Base-by-base conservation (phyloP, 2,797 vertebrate genomes). In the Acipenser transmontanus region DNA sequence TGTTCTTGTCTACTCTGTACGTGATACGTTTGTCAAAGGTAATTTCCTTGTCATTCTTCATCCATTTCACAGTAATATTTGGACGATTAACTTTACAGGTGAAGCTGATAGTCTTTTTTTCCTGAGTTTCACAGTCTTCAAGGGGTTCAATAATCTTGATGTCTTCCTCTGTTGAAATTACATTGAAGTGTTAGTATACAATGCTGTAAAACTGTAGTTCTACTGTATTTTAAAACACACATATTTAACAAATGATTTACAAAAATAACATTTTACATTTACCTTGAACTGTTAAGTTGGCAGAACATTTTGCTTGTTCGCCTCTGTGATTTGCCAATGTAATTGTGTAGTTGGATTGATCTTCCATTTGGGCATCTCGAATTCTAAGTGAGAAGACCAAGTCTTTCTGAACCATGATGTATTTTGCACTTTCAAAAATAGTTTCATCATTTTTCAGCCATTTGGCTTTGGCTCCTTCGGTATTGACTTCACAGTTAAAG, bases 401-500 rank as follows among this genome's bases (percentile, higher is more conserved):
- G 82, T 95, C 92, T 77, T 96, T 95, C 80, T 98, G 96, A 69
- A 92, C 82, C 90, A 98, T 92, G 76, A 94, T 80, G 51, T 92
- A 94, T 87, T 98, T 99, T 82, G 91, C 83, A 78, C 96, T 98
- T 77, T 98, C 96, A 68, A 97, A 99, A 79, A 99, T 81, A 1
- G 90, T 89, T 71, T 98, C 94, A 0, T 94, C 91, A 57, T 95
- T 91, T 87, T 91, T 95, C 81, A 95, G 90, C 97, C 97, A 99
- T 72, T 98, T 99, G 70, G 94, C 95, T 79, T 97, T 99, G 13
- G 95, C 96, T 69, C 92, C 95, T 70, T 97, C 96, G 1, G 91
- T 86, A 82, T 98, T 99, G 71, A 97, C 95, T 86, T 99, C 97
- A 54, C 97, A 99, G 85, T 97, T 95, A 77, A 98, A 95, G 63